Percentiles rank a stretch among this genome's conserved stretches.
Conservation (phyloP, 2,888 invertebrate genomes). For the Sarcophaga carnaria region DNA sequence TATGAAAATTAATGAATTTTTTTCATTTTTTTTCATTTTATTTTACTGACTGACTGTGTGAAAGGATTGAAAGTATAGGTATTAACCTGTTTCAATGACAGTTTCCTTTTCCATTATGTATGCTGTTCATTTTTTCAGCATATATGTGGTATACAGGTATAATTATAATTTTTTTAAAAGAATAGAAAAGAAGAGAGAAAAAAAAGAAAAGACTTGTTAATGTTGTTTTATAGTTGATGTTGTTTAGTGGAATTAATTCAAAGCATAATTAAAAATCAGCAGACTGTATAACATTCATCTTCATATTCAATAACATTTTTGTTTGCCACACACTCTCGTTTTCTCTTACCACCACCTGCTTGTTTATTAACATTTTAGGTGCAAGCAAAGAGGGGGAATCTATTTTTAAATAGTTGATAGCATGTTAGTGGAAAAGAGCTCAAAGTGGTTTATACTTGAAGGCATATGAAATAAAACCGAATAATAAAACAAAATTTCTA, state of each 20-base stretch:
- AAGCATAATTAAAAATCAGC: conserved; percentile 20
- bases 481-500: too few relatives aligned
- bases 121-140: not conserved
- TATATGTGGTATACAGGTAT: not conserved
- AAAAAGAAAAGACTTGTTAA: too few relatives aligned
- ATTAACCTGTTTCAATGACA: conserved; percentile 2
- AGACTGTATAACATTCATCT: conserved; percentile 15
- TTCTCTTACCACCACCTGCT: too few relatives aligned
- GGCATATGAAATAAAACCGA: not conserved
- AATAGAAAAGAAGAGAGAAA: too few relatives aligned
- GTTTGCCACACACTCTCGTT: not conserved
- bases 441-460: not conserved
- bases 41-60: too few relatives aligned
- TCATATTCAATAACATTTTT: conserved; percentile 10
- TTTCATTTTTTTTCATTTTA: too few relatives aligned
- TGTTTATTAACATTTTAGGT: too few relatives aligned
- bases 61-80: not conserved
- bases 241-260: not conserved
- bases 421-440: not conserved
- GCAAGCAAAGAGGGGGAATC: too few relatives aligned
- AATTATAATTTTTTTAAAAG: not conserved
- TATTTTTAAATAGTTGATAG: too few relatives aligned
- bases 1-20: too few relatives aligned
- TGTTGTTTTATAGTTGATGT: not conserved
- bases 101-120: not conserved